Percentiles rank a stretch among this genome's conserved stretches.
Evolutionary conservation across 2,113 vertebrate genomes (phyloP).

Genomic region (Vidua chalybeata): DNA sequence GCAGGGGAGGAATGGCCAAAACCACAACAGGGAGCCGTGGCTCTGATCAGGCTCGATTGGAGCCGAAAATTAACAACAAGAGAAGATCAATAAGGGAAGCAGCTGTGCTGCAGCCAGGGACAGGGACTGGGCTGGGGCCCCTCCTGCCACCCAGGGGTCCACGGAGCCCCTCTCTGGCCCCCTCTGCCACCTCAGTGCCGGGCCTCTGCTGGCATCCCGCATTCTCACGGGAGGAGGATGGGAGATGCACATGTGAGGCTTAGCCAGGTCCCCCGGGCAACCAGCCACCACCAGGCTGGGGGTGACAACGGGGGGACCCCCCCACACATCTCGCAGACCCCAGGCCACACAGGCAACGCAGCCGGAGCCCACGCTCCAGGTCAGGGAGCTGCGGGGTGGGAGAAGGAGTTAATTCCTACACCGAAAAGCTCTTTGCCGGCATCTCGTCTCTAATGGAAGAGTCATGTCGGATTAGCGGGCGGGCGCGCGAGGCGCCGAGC

Average conservation of each 20-base stretch:
- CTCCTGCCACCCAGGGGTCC: neutral
- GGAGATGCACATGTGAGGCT: rapidly evolving
- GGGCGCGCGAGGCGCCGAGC: neutral
- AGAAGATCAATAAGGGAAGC: neutral
- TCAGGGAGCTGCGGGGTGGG: neutral
- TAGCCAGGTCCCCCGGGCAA: rapidly evolving
- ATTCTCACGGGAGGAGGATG: neutral
- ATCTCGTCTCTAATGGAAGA: slow-evolving; percentile 65
- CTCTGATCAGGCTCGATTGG: neutral
- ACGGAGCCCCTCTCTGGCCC: neutral
- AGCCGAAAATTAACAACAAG: neutral
- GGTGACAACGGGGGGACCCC: rapidly evolving
- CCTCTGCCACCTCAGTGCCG: rapidly evolving
- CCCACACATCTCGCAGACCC: neutral
- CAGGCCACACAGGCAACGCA: rapidly evolving
- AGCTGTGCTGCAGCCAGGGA: neutral
- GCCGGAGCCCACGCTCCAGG: rapidly evolving
- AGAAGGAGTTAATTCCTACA: slow-evolving; percentile 41
- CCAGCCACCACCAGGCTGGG: neutral
- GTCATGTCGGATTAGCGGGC: slow-evolving; percentile 65
- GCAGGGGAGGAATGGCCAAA: neutral
- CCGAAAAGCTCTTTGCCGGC: slow-evolving; percentile 53
- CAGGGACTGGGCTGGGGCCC: neutral
- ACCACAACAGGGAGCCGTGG: rapidly evolving
- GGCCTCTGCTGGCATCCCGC: rapidly evolving